These are phyloP conservation scores for Entosphenus tridentatus DNA, from an alignment of 2,113 vertebrate species.

Conservation along the genomic window DNA sequence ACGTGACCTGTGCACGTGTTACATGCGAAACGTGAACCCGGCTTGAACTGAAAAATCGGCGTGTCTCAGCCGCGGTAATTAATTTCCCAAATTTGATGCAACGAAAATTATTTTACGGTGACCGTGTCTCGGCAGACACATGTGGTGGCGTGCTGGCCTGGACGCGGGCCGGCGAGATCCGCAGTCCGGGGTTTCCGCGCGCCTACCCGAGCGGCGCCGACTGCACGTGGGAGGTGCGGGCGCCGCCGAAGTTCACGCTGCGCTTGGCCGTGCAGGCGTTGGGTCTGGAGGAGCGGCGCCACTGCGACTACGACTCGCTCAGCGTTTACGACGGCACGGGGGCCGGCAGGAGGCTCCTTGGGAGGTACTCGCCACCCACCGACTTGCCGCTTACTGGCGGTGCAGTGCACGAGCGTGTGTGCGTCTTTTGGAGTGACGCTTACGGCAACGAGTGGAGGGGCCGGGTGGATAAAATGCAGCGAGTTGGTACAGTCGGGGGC, in stretches of 20 bases:
- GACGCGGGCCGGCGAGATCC: conserved; percentile 9
- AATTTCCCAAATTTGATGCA: too few species aligned
- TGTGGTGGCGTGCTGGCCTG: conserved; percentile 11
- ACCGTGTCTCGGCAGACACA: conserved; percentile 7
- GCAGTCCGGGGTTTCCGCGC: conserved; percentile 14
- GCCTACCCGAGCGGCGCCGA: conserved; percentile 14
- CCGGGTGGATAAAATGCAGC: too few species aligned
- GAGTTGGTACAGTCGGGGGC: too few species aligned
- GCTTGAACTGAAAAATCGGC: too few species aligned
- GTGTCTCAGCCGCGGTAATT: too few species aligned
- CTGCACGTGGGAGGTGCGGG: conserved; percentile 13
- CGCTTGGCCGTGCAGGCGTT: conserved; percentile 11
- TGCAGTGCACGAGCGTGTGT: too few species aligned
- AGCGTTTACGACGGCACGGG: conserved; percentile 12
- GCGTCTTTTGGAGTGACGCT: too few species aligned
- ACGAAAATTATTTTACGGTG: too few species aligned
- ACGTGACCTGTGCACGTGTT: too few species aligned
- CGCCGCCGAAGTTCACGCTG: conserved; percentile 9
- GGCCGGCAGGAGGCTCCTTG: conserved; percentile 8
- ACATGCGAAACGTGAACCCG: too few species aligned
- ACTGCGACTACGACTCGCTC: conserved; percentile 14
- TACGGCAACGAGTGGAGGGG: too few species aligned
- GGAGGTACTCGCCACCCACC: conserved; percentile 10
- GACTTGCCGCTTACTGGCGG: too few species aligned
- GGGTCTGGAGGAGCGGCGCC: conserved; percentile 11